phyloP scores from a whole-genome alignment of 1,140 invertebrate species.

The Spodoptera litura region DNA sequence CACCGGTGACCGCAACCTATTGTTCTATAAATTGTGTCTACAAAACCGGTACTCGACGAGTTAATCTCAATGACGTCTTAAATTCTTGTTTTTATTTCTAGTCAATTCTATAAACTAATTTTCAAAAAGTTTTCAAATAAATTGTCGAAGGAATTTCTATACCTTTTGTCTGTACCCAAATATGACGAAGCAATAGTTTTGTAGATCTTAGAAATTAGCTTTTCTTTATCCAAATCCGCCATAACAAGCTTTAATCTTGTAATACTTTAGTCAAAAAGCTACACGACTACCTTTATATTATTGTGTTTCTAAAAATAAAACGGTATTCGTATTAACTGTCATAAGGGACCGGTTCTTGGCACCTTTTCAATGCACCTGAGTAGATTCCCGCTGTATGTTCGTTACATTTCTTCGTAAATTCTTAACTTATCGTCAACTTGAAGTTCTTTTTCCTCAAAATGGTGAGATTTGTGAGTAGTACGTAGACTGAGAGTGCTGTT shows the following conservation, averaged over 20 bases:
- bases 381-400: slow-evolving; percentile 44
- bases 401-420: slow-evolving; percentile 48
- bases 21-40: too few relatives aligned
- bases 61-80: too few relatives aligned
- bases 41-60: too few relatives aligned
- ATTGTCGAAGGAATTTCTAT: too few relatives aligned
- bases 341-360: slow-evolving; percentile 47
- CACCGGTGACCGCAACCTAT: too few relatives aligned
- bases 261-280: background rate
- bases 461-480: slow-evolving; percentile 2
- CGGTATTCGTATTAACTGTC: slow-evolving; percentile 48
- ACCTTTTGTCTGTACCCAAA: too few relatives aligned
- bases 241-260: background rate
- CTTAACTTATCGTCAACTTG: slow-evolving; percentile 45
- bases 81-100: too few relatives aligned
- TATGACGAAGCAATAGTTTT: too few relatives aligned
- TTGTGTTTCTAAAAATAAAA: slow-evolving; percentile 50
- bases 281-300: slow-evolving; percentile 36
- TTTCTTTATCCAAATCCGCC: background rate
- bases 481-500: slow-evolving; percentile 1
- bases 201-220: background rate
- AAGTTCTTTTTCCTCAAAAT: slow-evolving; percentile 33
- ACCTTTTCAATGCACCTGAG: slow-evolving; percentile 47
- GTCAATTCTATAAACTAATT: too few relatives aligned
- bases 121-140: too few relatives aligned